phyloP scores from a whole-genome alignment of 2,113 vertebrate genomes.

The Rhodinocichla rosea region DNA sequence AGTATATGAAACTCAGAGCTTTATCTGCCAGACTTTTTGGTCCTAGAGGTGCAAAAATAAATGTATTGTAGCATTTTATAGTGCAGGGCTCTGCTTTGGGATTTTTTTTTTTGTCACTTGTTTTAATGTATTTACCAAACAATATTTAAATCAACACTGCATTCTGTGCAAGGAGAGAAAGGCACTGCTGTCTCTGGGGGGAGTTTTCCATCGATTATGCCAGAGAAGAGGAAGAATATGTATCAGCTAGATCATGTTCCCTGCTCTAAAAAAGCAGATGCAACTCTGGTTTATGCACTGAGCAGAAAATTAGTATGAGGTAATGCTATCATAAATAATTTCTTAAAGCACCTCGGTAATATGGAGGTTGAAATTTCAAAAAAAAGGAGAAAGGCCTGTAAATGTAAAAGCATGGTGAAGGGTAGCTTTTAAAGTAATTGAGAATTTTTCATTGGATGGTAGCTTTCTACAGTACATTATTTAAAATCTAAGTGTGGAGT shows the following conservation, averaged over 20 bases:
- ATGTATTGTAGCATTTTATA: neutral
- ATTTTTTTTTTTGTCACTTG: neutral
- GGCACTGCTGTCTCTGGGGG: neutral
- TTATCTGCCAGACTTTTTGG: neutral
- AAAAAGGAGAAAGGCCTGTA: constrained; percentile 36
- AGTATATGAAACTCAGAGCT: neutral
- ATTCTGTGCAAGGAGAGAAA: neutral
- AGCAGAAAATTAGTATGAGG: constrained; percentile 68
- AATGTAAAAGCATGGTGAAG: constrained; percentile 57
- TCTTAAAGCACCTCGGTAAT: constrained; percentile 36
- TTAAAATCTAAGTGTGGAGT: constrained; percentile 58
- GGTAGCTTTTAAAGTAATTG: constrained; percentile 69
- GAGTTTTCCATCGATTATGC: constrained; percentile 40
- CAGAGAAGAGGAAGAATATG: neutral
- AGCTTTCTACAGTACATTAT: constrained; percentile 35
- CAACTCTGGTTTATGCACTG: neutral
- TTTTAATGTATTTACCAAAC: neutral
- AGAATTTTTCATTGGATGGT: constrained; percentile 59
- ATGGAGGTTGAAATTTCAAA: constrained; percentile 38
- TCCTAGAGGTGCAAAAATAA: neutral
- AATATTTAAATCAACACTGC: neutral
- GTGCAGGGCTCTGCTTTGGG: neutral
- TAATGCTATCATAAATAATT: constrained; percentile 76
- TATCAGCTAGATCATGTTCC: constrained; percentile 11
- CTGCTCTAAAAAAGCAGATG: constrained; percentile 45